Base-by-base conservation (phyloP, 2,888 invertebrate species). In the Aphrophora alni region DNA sequence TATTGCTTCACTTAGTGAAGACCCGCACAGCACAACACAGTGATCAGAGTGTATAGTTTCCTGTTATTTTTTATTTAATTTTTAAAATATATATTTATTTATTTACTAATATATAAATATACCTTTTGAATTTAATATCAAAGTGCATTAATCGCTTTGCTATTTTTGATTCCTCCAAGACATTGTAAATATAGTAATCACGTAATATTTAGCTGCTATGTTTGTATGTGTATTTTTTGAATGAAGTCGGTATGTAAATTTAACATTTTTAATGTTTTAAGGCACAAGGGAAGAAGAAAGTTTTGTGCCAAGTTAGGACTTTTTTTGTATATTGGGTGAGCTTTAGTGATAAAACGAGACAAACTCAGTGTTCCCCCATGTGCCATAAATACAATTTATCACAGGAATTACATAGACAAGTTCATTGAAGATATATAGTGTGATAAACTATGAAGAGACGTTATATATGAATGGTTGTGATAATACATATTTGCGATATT, bases 71-170 rank as follows among this genome's bases (percentile, higher is more conserved):
- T 59, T 59, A 59, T 59, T 59, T 59, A 59, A 59, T 59, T 59
- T 59, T 59, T 59, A 59, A 59, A 59, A 59, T 59, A 59, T 59
- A 59, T 59, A 59, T 59, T 59, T 59, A 59, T 59, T 59, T 59
- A 59, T 59, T 59, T 59, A 59, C 59, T 59, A 59, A 59, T 59
- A 10, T 44, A 44, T 44, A 44, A 14, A 59, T 59, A 59, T 59
- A 59, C 14, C 21, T 21, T 21, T 21, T 21, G 59, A 59, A 59
- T 59, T 59, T 21, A 59, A 59, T 59, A 59, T 59, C 59, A 59
- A 21, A 59, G 21, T 59, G 59, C 12, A 59, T 7, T 44, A 44
- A n/a, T 59, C 21, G 59, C 59, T 59, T 59, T 21, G 59, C 14
- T 21, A 59, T 59, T 59, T 59, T 59, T 1, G 12, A 59, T 21